Conservation (phyloP, 1,140 invertebrate genomes). For the Drosophila lacteicornis region DNA sequence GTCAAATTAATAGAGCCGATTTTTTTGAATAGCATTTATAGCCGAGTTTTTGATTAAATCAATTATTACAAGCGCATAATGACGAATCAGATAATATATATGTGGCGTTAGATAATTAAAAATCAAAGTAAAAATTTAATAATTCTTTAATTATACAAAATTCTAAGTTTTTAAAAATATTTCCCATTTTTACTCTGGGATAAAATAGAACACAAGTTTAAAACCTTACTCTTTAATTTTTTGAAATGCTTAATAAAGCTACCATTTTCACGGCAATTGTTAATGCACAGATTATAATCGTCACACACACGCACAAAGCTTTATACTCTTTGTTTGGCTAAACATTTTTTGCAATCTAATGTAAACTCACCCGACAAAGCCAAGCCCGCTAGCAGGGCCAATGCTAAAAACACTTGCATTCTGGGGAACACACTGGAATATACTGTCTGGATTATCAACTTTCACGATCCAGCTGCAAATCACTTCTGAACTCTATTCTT, state of each 20-base stretch:
- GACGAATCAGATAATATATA: too few relatives aligned
- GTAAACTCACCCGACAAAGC: constrained; percentile 59
- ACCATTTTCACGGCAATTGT: not conserved
- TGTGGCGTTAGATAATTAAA: not conserved
- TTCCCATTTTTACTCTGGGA: not conserved
- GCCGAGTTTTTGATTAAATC: not conserved
- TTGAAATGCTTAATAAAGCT: not conserved
- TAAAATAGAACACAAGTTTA: not conserved
- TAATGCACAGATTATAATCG: constrained; percentile 9
- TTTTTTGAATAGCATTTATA: not conserved
- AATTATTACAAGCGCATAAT: not conserved
- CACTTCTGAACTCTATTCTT: constrained; percentile 4
- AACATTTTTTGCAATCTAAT: constrained; percentile 15
- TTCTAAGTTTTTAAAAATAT: not conserved
- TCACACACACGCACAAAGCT: constrained; percentile 7
- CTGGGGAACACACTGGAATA: constrained; percentile 8
- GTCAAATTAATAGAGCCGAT: not conserved
- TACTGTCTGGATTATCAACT: constrained; percentile 6
- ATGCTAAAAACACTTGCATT: constrained; percentile 58
- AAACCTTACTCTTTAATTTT: not conserved
- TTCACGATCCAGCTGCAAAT: constrained; percentile 10
- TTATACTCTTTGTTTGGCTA: constrained; percentile 33
- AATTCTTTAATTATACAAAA: not conserved
- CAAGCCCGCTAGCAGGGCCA: constrained; percentile 53
- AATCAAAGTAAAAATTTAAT: not conserved